These are phyloP conservation scores for Podarcis siculus DNA, from an alignment of 2,797 vertebrate species.

Conservation along the genomic window DNA sequence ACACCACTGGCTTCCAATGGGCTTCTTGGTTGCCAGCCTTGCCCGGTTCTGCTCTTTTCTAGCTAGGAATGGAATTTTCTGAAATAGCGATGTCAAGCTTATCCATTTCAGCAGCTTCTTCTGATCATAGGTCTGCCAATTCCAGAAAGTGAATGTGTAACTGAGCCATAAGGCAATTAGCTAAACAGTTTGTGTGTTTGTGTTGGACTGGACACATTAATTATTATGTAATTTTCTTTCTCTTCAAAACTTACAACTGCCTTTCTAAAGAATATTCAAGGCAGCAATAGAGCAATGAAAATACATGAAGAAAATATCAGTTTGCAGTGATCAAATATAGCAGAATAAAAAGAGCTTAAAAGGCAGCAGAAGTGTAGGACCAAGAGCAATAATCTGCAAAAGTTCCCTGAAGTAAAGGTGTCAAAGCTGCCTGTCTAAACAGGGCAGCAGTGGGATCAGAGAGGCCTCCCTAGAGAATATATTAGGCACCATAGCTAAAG, in stretches of 20 bases:
- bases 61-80: no score
- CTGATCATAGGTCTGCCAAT: neutral
- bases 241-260: neutral
- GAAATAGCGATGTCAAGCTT: no score
- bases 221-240: neutral
- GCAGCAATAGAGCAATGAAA: neutral
- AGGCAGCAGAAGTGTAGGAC: neutral
- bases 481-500: neutral
- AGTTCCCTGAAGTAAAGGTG: neutral
- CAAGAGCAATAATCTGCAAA: neutral
- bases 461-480: neutral
- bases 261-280: neutral
- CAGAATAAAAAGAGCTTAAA: neutral
- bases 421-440: neutral
- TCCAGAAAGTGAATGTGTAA: neutral
- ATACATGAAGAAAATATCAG: neutral
- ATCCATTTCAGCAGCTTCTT: neutral
- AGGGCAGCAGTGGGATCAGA: neutral
- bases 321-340: neutral
- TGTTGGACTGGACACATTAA: neutral
- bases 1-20: neutral
- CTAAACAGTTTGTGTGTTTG: neutral
- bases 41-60: neutral
- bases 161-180: neutral
- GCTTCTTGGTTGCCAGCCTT: no score